Evolutionary conservation across 2,888 invertebrate genomes (phyloP).

Genomic region (Ectemnius cavifrons): DNA sequence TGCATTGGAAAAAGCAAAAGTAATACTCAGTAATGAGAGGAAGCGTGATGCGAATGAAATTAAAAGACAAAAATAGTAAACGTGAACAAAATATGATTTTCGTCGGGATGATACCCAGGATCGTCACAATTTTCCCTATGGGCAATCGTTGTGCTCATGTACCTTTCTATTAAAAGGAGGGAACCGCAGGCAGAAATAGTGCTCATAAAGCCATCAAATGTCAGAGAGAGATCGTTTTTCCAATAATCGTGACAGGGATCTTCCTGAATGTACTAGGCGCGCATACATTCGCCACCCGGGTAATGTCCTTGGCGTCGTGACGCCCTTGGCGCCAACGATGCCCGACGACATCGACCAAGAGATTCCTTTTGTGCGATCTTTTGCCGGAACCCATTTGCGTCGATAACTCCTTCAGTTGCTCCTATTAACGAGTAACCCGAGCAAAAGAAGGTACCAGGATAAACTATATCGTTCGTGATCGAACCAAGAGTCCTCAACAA

Average conservation of each 20-base stretch:
- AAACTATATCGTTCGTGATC: neutral
- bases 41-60: no score
- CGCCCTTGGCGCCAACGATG: constrained; percentile 37
- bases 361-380: constrained; percentile 16
- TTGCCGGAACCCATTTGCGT: constrained; percentile 2
- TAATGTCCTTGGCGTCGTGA: constrained; percentile 36
- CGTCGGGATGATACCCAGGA: constrained; percentile 40
- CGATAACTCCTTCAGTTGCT: constrained; percentile 2
- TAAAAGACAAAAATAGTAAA: neutral
- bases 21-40: no score
- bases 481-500: no score
- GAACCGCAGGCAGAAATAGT: constrained; percentile 6
- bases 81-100: constrained; percentile 21
- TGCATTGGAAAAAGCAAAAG: no score
- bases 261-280: neutral
- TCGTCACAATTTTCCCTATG: constrained; percentile 43
- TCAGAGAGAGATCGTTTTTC: constrained; percentile 56
- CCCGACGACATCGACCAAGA: constrained; percentile 17
- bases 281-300: constrained; percentile 34
- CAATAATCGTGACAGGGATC: constrained; percentile 52
- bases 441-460: neutral
- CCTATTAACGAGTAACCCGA: neutral
- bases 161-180: constrained; percentile 21
- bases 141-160: constrained; percentile 1
- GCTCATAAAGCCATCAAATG: constrained; percentile 56